Base-by-base conservation (phyloP, 1,140 invertebrate genomes). In the Papilio polytes region DNA sequence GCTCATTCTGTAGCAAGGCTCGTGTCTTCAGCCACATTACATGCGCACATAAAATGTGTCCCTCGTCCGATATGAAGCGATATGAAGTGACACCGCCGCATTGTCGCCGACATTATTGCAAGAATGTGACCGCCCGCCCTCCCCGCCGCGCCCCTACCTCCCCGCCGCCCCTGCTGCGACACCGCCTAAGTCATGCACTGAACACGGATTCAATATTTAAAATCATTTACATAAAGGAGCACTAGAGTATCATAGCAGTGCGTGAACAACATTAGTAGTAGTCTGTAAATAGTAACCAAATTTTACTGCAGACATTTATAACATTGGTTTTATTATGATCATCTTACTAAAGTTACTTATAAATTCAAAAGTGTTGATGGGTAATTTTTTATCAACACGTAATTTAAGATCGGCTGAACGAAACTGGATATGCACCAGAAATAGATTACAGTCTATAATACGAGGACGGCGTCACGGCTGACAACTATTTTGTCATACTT, bases 41-140 rank as follows among this genome's bases (percentile, higher is more conserved):
- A 51, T 51, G 53, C n/a, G n/a, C 53, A 56, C n/a, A 56, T 56
- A 56, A 56, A 56, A 56, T 56, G 53, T 56, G 18, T 56, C 53
- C 53, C 53, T 56, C 53, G 7, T 56, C 18, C 18, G n/a, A 56
- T 56, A 53, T 53, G 51, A 53, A 53, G 51, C 51, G 15, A 53
- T 53, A 56, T 56, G 53, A 56, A 56, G n/a, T 20, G 53, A 56
- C 53, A 56, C 8, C 53, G 53, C 53, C 53, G 53, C 53, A 56
- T 56, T 56, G 53, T 56, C 53, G 53, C 53, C n/a, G 53, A 20
- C 53, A 56, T 56, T 56, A 56, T 20, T 56, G 53, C 53, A 56
- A 56, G 53, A 56, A 56, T 56, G 53, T 56, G 53, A 56, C 53
- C 53, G 53, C 53, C 53, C 53, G 18, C 53, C 15, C 51, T 7